phyloP scores from a whole-genome alignment of 23 tunicate species.

The Trididemnum miniatum region DNA sequence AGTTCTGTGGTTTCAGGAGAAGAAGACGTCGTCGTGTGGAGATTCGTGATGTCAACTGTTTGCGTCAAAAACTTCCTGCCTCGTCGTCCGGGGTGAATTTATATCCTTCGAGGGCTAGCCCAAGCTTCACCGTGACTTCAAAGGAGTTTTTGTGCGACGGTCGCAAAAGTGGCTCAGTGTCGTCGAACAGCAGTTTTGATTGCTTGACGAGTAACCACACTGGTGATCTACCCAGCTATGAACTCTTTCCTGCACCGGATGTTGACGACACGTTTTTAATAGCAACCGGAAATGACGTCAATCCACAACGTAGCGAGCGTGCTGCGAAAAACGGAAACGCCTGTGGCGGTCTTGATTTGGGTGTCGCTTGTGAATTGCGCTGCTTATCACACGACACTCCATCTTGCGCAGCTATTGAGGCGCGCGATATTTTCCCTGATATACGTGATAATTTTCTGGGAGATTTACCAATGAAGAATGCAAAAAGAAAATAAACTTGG shows the following conservation, averaged over 20 bases:
- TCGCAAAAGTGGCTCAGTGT: background rate
- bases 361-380: background rate
- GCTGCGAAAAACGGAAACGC: conserved; percentile 22
- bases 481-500: too few relatives aligned
- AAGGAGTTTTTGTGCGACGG: background rate
- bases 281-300: conserved; percentile 28
- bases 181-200: conserved; percentile 15
- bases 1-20: conserved; percentile 60
- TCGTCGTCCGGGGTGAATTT: background rate
- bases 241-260: conserved; percentile 12
- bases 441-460: too few relatives aligned
- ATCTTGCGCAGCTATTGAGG: too few relatives aligned
- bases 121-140: background rate
- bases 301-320: conserved; percentile 12
- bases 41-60: conserved; percentile 54
- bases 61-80: background rate
- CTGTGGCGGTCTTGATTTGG: background rate
- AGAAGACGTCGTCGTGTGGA: conserved; percentile 78
- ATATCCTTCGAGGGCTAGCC: background rate
- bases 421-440: too few relatives aligned
- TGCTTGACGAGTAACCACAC: background rate
- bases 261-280: conserved; percentile 32
- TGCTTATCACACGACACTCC: too few relatives aligned
- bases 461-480: too few relatives aligned
- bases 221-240: conserved; percentile 24